These are phyloP conservation scores for Caenorhabditis afra DNA, from an alignment of 2,888 invertebrate genomes.

Conservation along the genomic window DNA sequence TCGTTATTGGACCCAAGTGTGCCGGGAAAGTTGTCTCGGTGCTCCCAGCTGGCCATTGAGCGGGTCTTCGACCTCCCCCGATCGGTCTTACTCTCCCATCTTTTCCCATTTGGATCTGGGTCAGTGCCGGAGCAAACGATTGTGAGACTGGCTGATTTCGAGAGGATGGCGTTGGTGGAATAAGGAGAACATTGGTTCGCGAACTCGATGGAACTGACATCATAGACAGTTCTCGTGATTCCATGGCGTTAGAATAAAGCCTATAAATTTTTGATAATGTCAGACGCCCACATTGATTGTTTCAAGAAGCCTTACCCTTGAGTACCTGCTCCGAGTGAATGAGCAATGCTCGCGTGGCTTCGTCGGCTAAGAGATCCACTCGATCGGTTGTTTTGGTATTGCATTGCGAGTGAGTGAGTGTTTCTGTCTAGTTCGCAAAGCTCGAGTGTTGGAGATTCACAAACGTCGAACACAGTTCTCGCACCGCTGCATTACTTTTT, in stretches of 20 bases:
- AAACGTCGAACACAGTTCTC: constrained; percentile 52
- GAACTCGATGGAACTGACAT: constrained; percentile 54
- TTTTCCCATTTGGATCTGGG: constrained; percentile 67
- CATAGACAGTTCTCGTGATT: constrained; percentile 56
- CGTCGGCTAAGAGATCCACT: constrained; percentile 57
- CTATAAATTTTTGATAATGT: too few relatives aligned
- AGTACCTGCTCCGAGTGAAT: constrained; percentile 35
- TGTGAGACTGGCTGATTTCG: constrained; percentile 37
- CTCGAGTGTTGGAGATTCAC: constrained; percentile 50
- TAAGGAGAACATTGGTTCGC: constrained; percentile 25
- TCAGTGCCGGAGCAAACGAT: constrained; percentile 31
- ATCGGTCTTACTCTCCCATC: constrained; percentile 74
- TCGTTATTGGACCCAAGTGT: constrained; percentile 64
- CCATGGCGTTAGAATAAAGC: constrained; percentile 32
- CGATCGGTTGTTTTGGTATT: constrained; percentile 63
- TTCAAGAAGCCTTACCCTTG: constrained; percentile 39
- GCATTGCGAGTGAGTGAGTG: constrained; percentile 66
- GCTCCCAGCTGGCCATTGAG: constrained; percentile 63
- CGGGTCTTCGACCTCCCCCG: constrained; percentile 52
- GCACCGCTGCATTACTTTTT: constrained; percentile 20
- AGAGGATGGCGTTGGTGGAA: constrained; percentile 1
- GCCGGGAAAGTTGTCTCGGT: constrained; percentile 68
- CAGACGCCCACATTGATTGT: too few relatives aligned
- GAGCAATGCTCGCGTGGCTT: constrained; percentile 60
- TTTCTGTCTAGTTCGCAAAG: constrained; percentile 63